A percentile compares a stretch with the other conserved stretches of the same genome.
phyloP scores from a whole-genome alignment of 2,113 vertebrate genomes.

The Aptenodytes forsteri region DNA sequence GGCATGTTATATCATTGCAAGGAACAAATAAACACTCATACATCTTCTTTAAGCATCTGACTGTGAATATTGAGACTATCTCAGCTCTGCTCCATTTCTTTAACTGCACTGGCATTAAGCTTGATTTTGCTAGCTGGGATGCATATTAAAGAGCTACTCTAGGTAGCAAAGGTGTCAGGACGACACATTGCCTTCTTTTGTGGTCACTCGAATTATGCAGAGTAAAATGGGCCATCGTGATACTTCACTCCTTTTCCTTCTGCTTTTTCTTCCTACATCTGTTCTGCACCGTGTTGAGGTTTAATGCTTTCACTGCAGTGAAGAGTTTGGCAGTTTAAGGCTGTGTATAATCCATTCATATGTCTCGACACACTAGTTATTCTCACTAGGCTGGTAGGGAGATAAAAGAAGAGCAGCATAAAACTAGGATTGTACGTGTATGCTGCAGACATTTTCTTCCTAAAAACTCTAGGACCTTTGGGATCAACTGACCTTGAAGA shows the following conservation, averaged over 20 bases:
- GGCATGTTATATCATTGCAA: neutral
- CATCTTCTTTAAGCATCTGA: neutral
- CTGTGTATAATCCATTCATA: neutral
- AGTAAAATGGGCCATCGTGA: neutral
- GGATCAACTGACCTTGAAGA: neutral
- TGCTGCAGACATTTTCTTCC: neutral
- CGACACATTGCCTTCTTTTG: neutral
- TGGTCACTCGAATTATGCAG: neutral
- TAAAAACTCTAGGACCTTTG: neutral
- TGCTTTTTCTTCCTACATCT: neutral
- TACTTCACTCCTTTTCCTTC: neutral
- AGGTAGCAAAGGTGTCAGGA: neutral
- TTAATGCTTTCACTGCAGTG: neutral
- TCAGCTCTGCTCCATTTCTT: neutral
- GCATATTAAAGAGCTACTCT: neutral
- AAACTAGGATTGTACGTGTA: fast-evolving
- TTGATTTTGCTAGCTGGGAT: neutral
- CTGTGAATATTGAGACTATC: neutral
- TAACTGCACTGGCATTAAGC: neutral
- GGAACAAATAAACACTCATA: neutral
- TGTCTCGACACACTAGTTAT: neutral
- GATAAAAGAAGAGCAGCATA: neutral
- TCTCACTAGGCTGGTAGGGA: neutral
- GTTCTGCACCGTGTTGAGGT: neutral
- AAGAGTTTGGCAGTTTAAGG: neutral